These are phyloP conservation scores for Agonopterix subpropinquella DNA, from an alignment of 2,888 invertebrate genomes.

Conservation along the genomic window DNA sequence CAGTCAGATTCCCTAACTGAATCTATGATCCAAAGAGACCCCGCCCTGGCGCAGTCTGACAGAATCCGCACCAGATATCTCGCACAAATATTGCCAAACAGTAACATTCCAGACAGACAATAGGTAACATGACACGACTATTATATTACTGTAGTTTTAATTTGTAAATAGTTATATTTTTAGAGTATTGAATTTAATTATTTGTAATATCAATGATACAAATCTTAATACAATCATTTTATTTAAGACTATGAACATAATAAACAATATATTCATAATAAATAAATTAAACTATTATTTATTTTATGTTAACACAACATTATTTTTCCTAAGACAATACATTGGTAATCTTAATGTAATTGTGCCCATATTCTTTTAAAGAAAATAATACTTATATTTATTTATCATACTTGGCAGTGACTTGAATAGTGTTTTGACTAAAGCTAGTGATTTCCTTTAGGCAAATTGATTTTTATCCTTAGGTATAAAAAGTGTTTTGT, in stretches of 20 bases:
- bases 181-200: conserved; percentile 1
- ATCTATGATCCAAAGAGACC: conserved; percentile 28
- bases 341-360: no score
- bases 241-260: conserved; percentile 2
- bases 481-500: no score
- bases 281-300: not conserved
- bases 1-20: conserved; percentile 24
- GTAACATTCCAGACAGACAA: conserved; percentile 53
- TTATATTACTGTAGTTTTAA: not conserved
- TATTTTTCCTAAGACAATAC: no score
- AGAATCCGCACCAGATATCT: conserved; percentile 67
- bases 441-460: no score
- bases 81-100: conserved; percentile 61
- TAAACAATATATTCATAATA: conserved; percentile 9
- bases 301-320: no score
- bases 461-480: no score
- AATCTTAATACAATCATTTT: not conserved
- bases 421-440: no score
- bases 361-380: no score
- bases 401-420: no score
- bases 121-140: conserved; percentile 18
- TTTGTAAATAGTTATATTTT: conserved; percentile 7
- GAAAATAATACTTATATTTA: no score
- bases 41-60: conserved; percentile 50
- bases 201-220: conserved; percentile 1